Evolutionary conservation across 2,113 vertebrate species (phyloP).

Genomic region (Gopherus flavomarginatus): DNA sequence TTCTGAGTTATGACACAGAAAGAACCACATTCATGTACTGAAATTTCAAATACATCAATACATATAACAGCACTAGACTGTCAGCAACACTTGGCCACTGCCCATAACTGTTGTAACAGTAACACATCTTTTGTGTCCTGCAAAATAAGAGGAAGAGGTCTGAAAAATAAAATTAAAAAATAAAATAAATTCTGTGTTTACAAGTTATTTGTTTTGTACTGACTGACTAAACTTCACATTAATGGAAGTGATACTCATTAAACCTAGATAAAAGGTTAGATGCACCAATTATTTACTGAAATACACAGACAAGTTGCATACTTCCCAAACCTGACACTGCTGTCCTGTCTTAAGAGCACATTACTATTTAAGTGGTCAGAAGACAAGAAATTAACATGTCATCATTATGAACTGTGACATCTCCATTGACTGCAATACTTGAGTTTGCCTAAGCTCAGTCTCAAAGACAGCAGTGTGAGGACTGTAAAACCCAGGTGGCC

Average conservation of each 20-base stretch:
- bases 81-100: background rate
- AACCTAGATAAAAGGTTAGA: background rate
- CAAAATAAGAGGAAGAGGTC: background rate
- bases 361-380: background rate
- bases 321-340: background rate
- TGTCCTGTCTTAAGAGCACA: background rate
- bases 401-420: background rate
- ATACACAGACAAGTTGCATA: background rate
- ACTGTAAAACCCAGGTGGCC: conserved; percentile 4
- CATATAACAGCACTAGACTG: background rate
- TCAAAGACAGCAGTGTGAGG: background rate
- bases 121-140: background rate
- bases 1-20: background rate
- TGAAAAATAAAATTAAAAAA: background rate
- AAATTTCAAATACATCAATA: background rate
- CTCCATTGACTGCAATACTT: background rate
- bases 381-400: conserved; percentile 40
- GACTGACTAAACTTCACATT: background rate
- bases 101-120: background rate
- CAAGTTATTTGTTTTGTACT: background rate
- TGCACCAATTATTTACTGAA: background rate
- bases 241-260: background rate
- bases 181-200: background rate
- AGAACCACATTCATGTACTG: background rate
- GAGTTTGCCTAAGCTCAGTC: background rate